Percentiles rank a stretch among this genome's conserved stretches.
Conservation (phyloP, 2,888 invertebrate species). For the Alloplasta piceator region DNA sequence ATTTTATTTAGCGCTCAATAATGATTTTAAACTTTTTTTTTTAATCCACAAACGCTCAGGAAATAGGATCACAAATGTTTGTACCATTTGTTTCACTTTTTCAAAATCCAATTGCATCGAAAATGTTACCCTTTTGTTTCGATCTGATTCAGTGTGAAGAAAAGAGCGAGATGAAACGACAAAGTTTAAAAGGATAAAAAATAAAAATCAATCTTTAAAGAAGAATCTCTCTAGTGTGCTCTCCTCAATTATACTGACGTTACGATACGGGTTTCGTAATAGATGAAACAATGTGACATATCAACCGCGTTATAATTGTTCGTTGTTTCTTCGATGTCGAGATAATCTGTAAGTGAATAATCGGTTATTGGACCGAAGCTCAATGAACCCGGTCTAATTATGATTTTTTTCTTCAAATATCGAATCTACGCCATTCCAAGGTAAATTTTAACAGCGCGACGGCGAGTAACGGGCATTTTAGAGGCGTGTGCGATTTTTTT, state of each 20-base stretch:
- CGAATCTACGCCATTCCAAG: too few species aligned
- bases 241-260: neutral
- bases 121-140: too few species aligned
- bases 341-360: neutral
- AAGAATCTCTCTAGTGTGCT: too few species aligned
- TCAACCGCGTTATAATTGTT: conserved; percentile 44
- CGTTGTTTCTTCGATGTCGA: conserved; percentile 23
- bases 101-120: neutral
- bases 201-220: too few species aligned
- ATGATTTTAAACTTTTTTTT: neutral
- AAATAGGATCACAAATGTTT: conserved; percentile 1
- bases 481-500: too few species aligned
- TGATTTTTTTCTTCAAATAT: neutral
- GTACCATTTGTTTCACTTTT: neutral
- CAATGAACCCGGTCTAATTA: neutral
- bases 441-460: too few species aligned
- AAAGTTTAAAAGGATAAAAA: too few species aligned
- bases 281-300: conserved; percentile 56
- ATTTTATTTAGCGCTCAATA: conserved; percentile 39
- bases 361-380: conserved; percentile 10
- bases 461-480: too few species aligned
- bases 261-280: conserved; percentile 22
- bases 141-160: too few species aligned
- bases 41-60: neutral
- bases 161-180: too few species aligned